phyloP scores from a whole-genome alignment of 2,888 invertebrate species.

The Hypsopygia costalis region DNA sequence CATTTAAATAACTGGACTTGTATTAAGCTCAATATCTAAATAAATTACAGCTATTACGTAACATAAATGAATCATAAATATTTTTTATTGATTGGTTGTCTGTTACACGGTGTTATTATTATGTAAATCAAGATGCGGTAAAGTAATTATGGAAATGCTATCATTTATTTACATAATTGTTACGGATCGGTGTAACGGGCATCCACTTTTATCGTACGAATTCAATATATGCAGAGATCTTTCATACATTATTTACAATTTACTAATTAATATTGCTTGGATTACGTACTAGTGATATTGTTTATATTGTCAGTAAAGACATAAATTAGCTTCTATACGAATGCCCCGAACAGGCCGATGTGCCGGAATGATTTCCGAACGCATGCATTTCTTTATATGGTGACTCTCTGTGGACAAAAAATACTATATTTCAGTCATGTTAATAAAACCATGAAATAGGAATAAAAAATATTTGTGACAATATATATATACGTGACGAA shows the following conservation, averaged over 20 bases:
- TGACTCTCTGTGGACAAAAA: conserved; percentile 56
- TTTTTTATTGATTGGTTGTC: conserved; percentile 3
- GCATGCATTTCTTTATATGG: conserved; percentile 65
- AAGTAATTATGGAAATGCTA: background rate
- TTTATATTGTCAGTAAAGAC: conserved; percentile 28
- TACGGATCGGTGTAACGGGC: conserved; percentile 38
- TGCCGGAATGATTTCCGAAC: conserved; percentile 65
- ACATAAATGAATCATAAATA: conserved; percentile 8
- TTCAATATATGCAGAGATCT: conserved; percentile 43
- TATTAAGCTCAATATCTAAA: too few relatives aligned
- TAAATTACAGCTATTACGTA: too few relatives aligned
- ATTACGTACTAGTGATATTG: conserved; percentile 72
- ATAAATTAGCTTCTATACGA: conserved; percentile 65
- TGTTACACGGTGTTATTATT: background rate
- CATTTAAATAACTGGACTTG: too few relatives aligned
- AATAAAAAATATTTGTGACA: too few relatives aligned
- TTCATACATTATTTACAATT: conserved; percentile 67
- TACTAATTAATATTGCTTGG: conserved; percentile 69
- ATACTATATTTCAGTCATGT: background rate
- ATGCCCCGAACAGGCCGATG: conserved; percentile 71
- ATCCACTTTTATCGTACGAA: conserved; percentile 28
- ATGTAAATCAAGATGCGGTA: background rate
- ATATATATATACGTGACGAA: too few relatives aligned
- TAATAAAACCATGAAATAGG: too few relatives aligned
- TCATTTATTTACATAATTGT: conserved; percentile 8